Conservation (phyloP, 2,888 invertebrate species). For the Cistogaster globosa region DNA sequence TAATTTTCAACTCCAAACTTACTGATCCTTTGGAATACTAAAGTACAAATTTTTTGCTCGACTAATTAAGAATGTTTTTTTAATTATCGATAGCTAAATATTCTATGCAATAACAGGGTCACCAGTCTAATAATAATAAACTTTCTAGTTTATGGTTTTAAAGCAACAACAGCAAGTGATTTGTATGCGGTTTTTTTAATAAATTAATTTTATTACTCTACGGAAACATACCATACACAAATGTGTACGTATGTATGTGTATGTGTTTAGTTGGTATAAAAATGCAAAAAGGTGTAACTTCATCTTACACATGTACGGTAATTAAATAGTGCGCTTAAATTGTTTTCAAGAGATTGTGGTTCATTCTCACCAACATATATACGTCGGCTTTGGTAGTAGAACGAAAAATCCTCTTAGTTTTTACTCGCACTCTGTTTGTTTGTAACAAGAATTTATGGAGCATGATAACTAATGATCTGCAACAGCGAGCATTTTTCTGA, state of each 20-base stretch:
- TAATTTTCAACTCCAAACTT: not conserved
- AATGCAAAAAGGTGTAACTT: conserved; percentile 59
- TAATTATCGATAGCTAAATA: conserved; percentile 41
- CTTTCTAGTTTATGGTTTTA: conserved; percentile 36
- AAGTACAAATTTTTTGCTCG: no score
- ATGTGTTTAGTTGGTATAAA: conserved; percentile 1
- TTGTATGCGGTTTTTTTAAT: conserved; percentile 44
- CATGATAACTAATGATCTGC: conserved; percentile 62
- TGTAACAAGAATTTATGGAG: conserved; percentile 54
- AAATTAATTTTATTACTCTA: conserved; percentile 32
- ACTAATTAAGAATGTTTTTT: not conserved
- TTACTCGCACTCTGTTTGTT: conserved; percentile 1
- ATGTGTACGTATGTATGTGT: not conserved
- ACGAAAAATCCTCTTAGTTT: not conserved
- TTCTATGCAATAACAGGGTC: conserved; percentile 45
- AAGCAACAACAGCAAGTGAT: conserved; percentile 30
- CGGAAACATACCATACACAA: conserved; percentile 19
- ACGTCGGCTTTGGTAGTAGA: not conserved
- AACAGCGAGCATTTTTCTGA: conserved; percentile 45
- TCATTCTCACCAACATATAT: not conserved
- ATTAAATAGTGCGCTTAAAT: conserved; percentile 67
- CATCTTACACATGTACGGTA: conserved; percentile 59
- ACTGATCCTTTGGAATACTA: not conserved
- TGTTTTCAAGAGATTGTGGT: conserved; percentile 61
- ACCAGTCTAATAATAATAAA: conserved; percentile 23